Base-by-base conservation (phyloP, 2,888 invertebrate species). In the Epiblema foenella region DNA sequence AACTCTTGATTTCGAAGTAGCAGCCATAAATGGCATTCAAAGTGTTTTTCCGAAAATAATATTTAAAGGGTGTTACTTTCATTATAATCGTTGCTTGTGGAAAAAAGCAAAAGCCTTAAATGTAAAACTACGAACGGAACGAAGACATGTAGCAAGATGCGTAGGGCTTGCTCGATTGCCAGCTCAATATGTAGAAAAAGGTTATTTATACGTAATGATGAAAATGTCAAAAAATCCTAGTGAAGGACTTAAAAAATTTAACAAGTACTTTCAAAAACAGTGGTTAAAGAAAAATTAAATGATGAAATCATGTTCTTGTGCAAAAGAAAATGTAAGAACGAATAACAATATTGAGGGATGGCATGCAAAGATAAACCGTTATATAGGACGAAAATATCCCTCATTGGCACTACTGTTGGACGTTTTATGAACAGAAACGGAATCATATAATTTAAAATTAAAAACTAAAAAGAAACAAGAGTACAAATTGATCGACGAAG, bases 71-170 rank as follows among this genome's bases (percentile, higher is more conserved):
- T 68, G 68, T 15, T 68, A 68, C 56, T 68, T 15, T 24, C 68
- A 60, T 68, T 68, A 57, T 15, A 60, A 68, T 39, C 68, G 68
- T 54, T 52, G 37, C 52, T 39, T 60, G n/a, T 68, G 68, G 68
- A 68, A 52, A 52, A 68, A 68, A 68, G 60, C 54, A 57, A 66
- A 66, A 66, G 0, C 3, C 57, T 66, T 66, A 49, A 56, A 66
- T 9, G 12, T 68, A 17, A 68, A 60, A 52, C 51, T 60, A 24
- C 37, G 54, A 20, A 54, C 60, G n/a, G 42, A 68, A 54, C 52
- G 42, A 68, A 51, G 68, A 33, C 68, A 68, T n/a, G 67, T 67
- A 18, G 67, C 67, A 51, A 29, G 68, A 18, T 68, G 68, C 49
- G 49, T 67, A 49, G 67, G 67, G 49, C 52, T 68, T 54, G 54